Evolutionary conservation across 2,113 vertebrate species (phyloP), one percentile per base, ranked within the genome.

Genomic region (Sinocyclocheilus grahami): DNA sequence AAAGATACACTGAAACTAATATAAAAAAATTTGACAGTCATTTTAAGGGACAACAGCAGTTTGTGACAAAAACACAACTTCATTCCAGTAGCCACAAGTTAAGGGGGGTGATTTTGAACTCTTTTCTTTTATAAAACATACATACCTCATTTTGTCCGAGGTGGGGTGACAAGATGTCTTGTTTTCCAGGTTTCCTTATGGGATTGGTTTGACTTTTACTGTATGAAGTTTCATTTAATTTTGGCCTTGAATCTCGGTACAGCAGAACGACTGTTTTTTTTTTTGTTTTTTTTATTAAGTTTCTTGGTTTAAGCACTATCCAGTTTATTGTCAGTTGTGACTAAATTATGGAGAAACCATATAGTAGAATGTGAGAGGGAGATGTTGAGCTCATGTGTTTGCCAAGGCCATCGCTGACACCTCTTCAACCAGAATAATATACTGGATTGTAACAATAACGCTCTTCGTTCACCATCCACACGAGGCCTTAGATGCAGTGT

Each of bases 191-290:
- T 80, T 63, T 63, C n/a, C n/a, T 80, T 58, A 63, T 42, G 5
- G 78, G 58, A 81, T 81, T 24, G 22, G 12, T 65, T 48, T 84
- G 89, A 82, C 37, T 12, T 65, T 87, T 87, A 90, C 89, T 84
- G 88, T 91, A 90, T 93, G 87, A 93, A 91, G 87, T 89, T 92
- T 89, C 85, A 90, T 86, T 88, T 82, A 90, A 83, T 42, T 65
- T n/a, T 81, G 37, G 60, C 60, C 60, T 81, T 65, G 60, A 65
- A 14, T 62, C 79, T 24, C 12, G 2, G 8, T 81, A 63, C 60
- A 81, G 60, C 79, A 48, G 37, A 81, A n/a, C 4, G 7, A 65
- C 60, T 18, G 58, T 65, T 81, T 55, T 79, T 27, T 39, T 39
- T 3, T 33, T 37, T 0, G 4, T 37, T 4, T 37, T 4, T 3